Percentiles rank a stretch among this genome's conserved stretches.
These are phyloP conservation scores for Anagyrus pseudococci DNA, from an alignment of 2,888 invertebrate genomes.

Conservation along the genomic window DNA sequence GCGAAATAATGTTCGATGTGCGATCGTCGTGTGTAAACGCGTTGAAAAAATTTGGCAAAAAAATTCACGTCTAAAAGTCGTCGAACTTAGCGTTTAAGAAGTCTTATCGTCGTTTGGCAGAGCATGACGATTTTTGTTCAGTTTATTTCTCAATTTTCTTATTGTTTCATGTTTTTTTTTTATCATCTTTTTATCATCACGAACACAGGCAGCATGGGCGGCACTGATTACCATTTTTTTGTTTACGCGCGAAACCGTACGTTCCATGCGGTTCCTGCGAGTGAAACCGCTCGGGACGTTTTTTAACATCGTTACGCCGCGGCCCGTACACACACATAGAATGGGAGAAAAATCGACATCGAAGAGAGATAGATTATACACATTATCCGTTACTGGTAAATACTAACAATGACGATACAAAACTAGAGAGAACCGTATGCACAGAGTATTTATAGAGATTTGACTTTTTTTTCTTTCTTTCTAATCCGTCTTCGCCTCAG, in stretches of 20 bases:
- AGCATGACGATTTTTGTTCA: too few relatives aligned
- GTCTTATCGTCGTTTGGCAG: too few relatives aligned
- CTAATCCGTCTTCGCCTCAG: conserved; percentile 12
- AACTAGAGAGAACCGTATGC: conserved; percentile 39
- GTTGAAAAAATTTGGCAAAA: not conserved
- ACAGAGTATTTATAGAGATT: conserved; percentile 40
- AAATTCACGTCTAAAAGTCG: too few relatives aligned
- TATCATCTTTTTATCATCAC: too few relatives aligned
- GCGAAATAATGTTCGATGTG: not conserved
- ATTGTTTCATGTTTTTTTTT: too few relatives aligned
- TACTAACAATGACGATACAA: conserved; percentile 37
- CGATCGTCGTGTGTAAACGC: not conserved
- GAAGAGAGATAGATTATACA: conserved; percentile 13
- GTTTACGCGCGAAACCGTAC: too few relatives aligned
- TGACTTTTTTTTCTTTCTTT: conserved; percentile 31
- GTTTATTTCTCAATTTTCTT: too few relatives aligned
- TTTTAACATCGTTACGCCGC: conserved; percentile 7
- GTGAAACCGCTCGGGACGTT: too few relatives aligned
- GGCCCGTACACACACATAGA: conserved; percentile 2
- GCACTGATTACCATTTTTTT: too few relatives aligned
- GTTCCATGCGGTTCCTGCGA: too few relatives aligned
- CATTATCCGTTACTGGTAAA: conserved; percentile 24
- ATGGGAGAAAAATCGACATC: conserved; percentile 17
- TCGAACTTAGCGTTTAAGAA: too few relatives aligned
- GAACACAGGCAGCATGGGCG: conserved; percentile 19